Base-by-base conservation (phyloP, 2,113 vertebrate species). In the Eurypyga helias region DNA sequence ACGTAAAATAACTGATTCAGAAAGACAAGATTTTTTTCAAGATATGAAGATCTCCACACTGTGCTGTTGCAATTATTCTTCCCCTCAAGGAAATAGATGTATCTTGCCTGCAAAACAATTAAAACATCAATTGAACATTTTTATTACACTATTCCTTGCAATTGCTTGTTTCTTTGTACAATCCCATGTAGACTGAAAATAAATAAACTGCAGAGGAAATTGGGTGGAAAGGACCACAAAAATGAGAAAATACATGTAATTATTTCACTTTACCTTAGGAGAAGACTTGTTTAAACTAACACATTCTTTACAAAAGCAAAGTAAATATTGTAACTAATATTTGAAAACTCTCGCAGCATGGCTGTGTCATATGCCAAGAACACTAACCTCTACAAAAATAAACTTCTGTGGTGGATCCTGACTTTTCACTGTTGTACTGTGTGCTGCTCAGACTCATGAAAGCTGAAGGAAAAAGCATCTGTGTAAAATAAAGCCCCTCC, bases 371-470 rank as follows among this genome's bases (percentile, higher is more conserved):
- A 49, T 80, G 90, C 95, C 95, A 96, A 83, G 54, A 94, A 85
- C 48, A 94, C 58, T 89, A 96, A 90, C 60, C 64, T 90, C 77
- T 97, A 81, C 45, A 87, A 95, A 97, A 97, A 92, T 91, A 94
- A 97, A 92, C 81, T 91, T 92, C 36, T 79, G 41, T 8, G 7
- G 54, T 62, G 65, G 49, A 95, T 88, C 57, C 26, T 84, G 57
- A 79, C n/a, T 96, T 92, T 93, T 86, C 77, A 49, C 76, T 29
- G 21, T 71, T 61, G 61, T 31, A 33, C 55, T 11, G 7, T 57
- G 28, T 84, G 69, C 77, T 93, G 52, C 61, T 89, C 48, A 87
- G 57, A 84, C 12, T 25, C 79, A 54, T 0, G n/a, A 87, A 97
- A 72, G 45, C 52, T 79, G 36, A 78, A 82, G 52, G 21, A 18